Conservation (phyloP, 2,113 vertebrate genomes). For the Callocephalon fimbriatum region DNA sequence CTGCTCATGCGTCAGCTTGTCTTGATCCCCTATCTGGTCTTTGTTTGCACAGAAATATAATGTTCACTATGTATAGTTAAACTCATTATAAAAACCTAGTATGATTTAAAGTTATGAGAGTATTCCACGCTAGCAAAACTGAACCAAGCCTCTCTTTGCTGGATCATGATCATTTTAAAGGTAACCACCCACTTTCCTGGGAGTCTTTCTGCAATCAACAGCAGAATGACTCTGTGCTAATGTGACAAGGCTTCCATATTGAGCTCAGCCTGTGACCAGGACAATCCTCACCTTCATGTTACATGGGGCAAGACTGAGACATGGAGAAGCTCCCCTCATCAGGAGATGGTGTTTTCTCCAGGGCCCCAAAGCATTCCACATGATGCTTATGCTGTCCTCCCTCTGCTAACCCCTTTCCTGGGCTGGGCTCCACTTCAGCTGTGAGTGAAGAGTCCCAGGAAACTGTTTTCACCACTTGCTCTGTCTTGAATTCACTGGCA, state of each 20-base stretch:
- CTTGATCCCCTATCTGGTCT: not conserved
- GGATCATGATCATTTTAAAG: not conserved
- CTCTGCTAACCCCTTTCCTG: not conserved
- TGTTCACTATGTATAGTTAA: not conserved
- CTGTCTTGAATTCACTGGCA: not conserved
- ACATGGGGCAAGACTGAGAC: not conserved
- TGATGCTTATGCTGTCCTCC: not conserved
- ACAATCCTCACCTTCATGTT: not conserved
- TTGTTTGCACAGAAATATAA: slow-evolving; percentile 2
- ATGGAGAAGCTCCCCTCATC: not conserved
- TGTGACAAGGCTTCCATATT: not conserved
- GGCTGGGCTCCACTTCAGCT: not conserved
- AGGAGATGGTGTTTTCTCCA: not conserved
- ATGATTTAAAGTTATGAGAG: slow-evolving; percentile 12
- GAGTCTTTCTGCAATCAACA: not conserved
- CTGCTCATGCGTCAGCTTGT: not conserved
- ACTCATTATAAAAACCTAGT: not conserved
- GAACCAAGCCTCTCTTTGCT: not conserved
- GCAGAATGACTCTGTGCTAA: not conserved
- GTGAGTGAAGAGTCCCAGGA: not conserved
- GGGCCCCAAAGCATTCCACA: accelerated
- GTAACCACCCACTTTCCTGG: not conserved
- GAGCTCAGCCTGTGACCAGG: not conserved
- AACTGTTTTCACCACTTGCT: not conserved
- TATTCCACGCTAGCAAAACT: not conserved